phyloP scores from a whole-genome alignment of 2,113 vertebrate species.

The Fulmarus glacialis region DNA sequence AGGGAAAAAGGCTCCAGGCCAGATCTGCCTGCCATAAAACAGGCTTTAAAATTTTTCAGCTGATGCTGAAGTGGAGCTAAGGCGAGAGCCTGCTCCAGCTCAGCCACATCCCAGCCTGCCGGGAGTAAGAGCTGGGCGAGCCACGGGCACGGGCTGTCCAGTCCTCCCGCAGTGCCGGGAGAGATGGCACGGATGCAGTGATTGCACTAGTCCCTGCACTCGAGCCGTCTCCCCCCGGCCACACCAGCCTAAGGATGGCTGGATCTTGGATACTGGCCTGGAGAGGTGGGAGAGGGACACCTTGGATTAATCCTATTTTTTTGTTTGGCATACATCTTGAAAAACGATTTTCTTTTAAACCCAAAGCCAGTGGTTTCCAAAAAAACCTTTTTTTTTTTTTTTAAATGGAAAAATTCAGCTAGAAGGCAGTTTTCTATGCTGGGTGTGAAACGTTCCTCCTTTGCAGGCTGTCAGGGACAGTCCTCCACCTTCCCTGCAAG shows the following conservation, averaged over 20 bases:
- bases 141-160: not conserved
- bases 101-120: not conserved
- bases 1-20: not conserved
- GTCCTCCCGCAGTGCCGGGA: not conserved
- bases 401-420: not conserved
- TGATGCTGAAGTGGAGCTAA: not conserved
- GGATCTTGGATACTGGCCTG: not conserved
- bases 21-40: not conserved
- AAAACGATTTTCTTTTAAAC: not conserved
- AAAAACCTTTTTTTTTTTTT: not conserved
- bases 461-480: not conserved
- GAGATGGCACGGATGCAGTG: accelerated
- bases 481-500: not conserved
- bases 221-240: accelerated
- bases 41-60: not conserved
- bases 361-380: not conserved
- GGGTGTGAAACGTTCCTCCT: not conserved
- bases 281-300: not conserved
- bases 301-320: not conserved
- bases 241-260: accelerated
- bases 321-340: not conserved
- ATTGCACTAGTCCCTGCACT: not conserved
- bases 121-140: not conserved
- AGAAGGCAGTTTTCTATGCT: not conserved
- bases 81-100: not conserved